Percentiles rank a stretch among this genome's conserved stretches.
phyloP scores from a whole-genome alignment of 2,113 vertebrate genomes.

The Brachypodius melanocephalos region DNA sequence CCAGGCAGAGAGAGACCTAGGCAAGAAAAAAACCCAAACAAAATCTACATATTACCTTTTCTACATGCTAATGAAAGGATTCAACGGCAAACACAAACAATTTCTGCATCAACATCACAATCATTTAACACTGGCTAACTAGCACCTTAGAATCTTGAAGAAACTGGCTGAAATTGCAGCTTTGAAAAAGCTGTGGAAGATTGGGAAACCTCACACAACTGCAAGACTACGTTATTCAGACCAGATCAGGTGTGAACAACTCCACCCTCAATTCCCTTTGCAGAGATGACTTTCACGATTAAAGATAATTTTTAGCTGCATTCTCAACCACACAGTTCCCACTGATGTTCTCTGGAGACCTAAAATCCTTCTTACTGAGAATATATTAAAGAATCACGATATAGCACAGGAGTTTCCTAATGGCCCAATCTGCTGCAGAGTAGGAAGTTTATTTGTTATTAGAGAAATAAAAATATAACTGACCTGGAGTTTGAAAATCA shows the following conservation, averaged over 20 bases:
- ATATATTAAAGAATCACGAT: background rate
- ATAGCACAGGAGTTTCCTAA: background rate
- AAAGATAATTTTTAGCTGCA: background rate
- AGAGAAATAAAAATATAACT: background rate
- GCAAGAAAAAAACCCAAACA: background rate
- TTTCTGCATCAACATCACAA: background rate
- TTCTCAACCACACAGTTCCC: background rate
- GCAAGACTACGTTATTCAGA: background rate
- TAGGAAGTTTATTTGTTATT: background rate
- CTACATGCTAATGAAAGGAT: background rate
- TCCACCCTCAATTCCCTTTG: background rate
- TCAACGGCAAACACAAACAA: background rate
- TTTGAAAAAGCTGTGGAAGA: background rate
- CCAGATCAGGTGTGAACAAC: background rate
- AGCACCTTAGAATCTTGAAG: background rate
- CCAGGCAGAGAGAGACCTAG: constrained; percentile 87
- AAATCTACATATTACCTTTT: background rate
- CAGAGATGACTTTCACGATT: background rate
- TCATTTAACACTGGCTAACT: background rate
- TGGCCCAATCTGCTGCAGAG: background rate
- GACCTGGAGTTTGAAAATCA: background rate
- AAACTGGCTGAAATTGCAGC: background rate
- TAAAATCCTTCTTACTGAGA: background rate
- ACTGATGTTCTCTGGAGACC: background rate
- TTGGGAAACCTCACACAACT: background rate